Percentiles rank a stretch among this genome's conserved stretches.
Evolutionary conservation across 2,113 vertebrate species (phyloP).

Genomic region (Tympanuchus pallidicinctus): DNA sequence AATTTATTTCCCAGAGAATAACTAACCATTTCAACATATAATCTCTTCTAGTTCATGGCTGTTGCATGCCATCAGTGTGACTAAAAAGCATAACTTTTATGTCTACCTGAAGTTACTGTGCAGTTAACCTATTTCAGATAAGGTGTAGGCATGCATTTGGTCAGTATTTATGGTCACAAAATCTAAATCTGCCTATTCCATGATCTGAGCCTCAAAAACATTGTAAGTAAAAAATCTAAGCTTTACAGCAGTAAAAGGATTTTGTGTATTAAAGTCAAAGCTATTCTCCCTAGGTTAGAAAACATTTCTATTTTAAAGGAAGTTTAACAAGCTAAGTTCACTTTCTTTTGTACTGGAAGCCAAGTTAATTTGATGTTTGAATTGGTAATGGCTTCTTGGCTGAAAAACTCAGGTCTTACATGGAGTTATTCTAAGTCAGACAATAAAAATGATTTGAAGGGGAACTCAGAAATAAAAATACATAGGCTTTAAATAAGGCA

Average conservation of each 20-base stretch:
- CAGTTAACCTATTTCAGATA: not conserved
- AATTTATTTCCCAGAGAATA: not conserved
- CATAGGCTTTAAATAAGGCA: slow-evolving; percentile 48
- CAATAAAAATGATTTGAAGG: slow-evolving; percentile 57
- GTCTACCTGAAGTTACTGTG: not conserved
- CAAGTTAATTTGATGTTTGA: slow-evolving; percentile 47
- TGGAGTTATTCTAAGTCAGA: slow-evolving; percentile 63
- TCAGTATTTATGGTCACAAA: not conserved
- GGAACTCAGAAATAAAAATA: slow-evolving; percentile 51
- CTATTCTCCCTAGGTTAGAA: not conserved
- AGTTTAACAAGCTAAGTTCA: slow-evolving; percentile 1
- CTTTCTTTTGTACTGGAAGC: not conserved
- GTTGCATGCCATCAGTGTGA: not conserved
- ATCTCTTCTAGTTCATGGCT: not conserved
- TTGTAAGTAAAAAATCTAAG: not conserved
- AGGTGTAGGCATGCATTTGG: not conserved
- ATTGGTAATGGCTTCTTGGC: slow-evolving; percentile 37
- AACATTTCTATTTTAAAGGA: slow-evolving; percentile 11
- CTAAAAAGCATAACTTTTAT: not conserved
- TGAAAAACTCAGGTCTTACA: slow-evolving; percentile 29
- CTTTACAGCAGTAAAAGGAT: not conserved
- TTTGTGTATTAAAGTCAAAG: not conserved
- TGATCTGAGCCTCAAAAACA: not conserved
- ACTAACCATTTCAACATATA: not conserved
- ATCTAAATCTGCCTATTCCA: not conserved